phyloP scores from a whole-genome alignment of 2,888 invertebrate genomes.

The Linnaemya tessellans region DNA sequence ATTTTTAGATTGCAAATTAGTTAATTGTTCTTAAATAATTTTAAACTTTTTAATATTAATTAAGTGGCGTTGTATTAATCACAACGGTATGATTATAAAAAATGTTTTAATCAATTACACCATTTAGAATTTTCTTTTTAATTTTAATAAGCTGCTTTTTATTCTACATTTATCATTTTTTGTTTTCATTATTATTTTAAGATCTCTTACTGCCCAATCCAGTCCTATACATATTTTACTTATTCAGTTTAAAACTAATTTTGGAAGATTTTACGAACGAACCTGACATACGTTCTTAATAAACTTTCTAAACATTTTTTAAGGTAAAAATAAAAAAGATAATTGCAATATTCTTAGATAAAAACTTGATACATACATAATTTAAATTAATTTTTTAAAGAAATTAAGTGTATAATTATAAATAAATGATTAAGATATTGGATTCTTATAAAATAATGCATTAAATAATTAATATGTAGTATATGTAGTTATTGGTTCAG shows the following conservation, averaged over 20 bases:
- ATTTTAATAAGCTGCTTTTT: slow-evolving; percentile 7
- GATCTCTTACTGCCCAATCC: slow-evolving; percentile 24
- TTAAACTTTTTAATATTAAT: slow-evolving; percentile 40
- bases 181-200: slow-evolving; percentile 22
- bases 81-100: slow-evolving; percentile 41
- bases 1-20: slow-evolving; percentile 57
- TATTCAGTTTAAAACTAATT: neutral
- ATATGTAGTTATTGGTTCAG: neutral
- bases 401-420: slow-evolving; percentile 55
- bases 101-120: neutral
- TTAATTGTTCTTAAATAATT: slow-evolving; percentile 61
- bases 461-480: neutral
- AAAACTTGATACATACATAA: slow-evolving; percentile 32
- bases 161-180: neutral
- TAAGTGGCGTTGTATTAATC: slow-evolving; percentile 17
- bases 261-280: neutral
- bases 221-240: neutral
- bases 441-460: slow-evolving; percentile 45
- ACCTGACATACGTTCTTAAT: neutral
- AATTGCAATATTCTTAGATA: slow-evolving; percentile 63
- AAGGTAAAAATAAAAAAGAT: neutral
- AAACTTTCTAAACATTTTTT: neutral
- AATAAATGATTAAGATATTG: slow-evolving; percentile 51
- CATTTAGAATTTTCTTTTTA: slow-evolving; percentile 8
- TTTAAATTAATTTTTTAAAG: slow-evolving; percentile 36